phyloP scores from a whole-genome alignment of 2,113 vertebrate species.

The Chitala chitala region DNA sequence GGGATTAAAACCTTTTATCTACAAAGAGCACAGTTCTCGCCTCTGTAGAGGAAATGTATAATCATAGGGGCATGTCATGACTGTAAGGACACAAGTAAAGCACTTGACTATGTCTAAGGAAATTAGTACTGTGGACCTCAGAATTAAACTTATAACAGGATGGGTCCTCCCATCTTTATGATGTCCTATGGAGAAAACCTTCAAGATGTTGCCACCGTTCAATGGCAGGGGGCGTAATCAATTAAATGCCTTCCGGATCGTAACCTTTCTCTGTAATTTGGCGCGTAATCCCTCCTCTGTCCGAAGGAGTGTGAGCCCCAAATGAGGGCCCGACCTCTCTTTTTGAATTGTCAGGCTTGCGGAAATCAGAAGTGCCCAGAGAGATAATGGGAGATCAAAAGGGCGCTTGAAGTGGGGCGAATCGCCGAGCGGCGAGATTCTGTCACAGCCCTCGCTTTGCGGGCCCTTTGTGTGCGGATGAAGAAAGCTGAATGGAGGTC shows the following conservation, averaged over 20 bases:
- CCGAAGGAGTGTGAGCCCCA: not conserved
- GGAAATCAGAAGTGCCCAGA: not conserved
- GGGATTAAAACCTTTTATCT: too few relatives aligned
- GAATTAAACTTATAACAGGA: not conserved
- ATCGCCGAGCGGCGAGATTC: not conserved
- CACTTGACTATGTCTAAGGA: too few relatives aligned
- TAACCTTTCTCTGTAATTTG: constrained; percentile 17
- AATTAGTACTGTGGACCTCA: not conserved
- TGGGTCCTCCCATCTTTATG: not conserved
- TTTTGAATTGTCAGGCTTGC: constrained; percentile 2
- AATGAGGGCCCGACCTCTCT: not conserved
- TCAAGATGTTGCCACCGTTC: not conserved
- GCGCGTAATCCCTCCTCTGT: constrained; percentile 9
- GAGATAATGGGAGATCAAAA: constrained; percentile 14
- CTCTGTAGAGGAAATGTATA: too few relatives aligned
- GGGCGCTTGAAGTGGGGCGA: constrained; percentile 4
- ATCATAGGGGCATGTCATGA: too few relatives aligned
- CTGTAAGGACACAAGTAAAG: too few relatives aligned
- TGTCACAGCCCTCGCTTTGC: not conserved
- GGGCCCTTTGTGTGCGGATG: not conserved
- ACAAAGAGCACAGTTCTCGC: too few relatives aligned
- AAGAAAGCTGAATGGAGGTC: not conserved
- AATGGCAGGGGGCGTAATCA: constrained; percentile 13
- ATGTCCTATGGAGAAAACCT: not conserved
- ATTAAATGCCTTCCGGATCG: constrained; percentile 1